These are phyloP conservation scores for Chelon labrosus DNA, from an alignment of 2,797 vertebrate species.

Conservation along the genomic window DNA sequence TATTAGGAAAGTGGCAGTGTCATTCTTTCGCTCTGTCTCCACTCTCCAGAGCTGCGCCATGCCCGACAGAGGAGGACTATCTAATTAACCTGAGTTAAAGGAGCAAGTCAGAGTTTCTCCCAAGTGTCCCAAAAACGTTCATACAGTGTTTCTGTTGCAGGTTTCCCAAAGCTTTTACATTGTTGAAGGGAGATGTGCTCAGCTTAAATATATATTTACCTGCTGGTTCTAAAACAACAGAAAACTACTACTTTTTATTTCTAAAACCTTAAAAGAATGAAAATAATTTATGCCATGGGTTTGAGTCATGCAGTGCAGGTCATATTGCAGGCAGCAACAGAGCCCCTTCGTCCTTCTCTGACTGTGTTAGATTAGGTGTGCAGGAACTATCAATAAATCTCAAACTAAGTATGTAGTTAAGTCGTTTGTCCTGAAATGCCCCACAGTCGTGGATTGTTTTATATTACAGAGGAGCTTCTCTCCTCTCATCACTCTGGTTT, in stretches of 20 bases:
- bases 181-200: neutral
- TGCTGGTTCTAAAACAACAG: neutral
- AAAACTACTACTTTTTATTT: too few species aligned
- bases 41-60: conserved; percentile 55
- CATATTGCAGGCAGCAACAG: neutral
- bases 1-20: conserved; percentile 88
- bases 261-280: too few species aligned
- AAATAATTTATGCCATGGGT: too few species aligned
- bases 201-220: neutral
- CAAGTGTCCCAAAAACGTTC: neutral
- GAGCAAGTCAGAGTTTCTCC: neutral
- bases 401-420: neutral
- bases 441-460: conserved; percentile 43
- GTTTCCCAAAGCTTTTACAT: neutral
- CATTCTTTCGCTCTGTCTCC: conserved; percentile 76
- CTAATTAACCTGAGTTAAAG: conserved; percentile 53
- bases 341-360: neutral
- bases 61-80: conserved; percentile 21
- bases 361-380: neutral
- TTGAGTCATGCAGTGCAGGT: neutral
- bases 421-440: conserved; percentile 13
- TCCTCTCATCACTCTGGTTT: conserved; percentile 30
- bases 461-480: conserved; percentile 39
- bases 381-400: neutral
- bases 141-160: neutral